These are phyloP conservation scores for Mythimna ferrago DNA, from an alignment of 2,888 invertebrate species.

Conservation along the genomic window DNA sequence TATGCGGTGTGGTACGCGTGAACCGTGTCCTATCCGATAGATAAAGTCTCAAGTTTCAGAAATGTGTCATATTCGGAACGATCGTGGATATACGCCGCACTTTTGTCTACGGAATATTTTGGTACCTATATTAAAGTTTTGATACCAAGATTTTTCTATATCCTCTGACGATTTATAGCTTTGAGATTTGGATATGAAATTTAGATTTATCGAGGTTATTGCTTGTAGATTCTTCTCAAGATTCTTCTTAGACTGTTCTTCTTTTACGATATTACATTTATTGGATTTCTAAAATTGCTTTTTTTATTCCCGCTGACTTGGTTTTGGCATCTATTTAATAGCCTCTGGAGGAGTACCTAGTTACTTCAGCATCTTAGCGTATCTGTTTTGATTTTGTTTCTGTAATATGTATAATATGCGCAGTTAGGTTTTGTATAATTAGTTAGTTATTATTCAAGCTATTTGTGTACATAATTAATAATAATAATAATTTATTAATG, in stretches of 20 bases:
- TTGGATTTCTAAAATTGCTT: not conserved
- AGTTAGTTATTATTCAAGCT: too few relatives aligned
- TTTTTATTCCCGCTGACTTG: not conserved
- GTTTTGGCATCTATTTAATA: not conserved
- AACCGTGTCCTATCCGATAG: constrained; percentile 25
- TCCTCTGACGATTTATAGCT: not conserved
- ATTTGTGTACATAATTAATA: too few relatives aligned
- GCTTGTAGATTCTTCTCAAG: not conserved
- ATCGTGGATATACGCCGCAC: constrained; percentile 14
- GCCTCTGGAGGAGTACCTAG: too few relatives aligned
- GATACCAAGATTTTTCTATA: not conserved
- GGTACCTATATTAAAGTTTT: not conserved
- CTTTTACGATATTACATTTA: not conserved
- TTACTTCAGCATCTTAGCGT: too few relatives aligned
- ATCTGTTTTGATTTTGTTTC: too few relatives aligned
- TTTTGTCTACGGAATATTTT: not conserved
- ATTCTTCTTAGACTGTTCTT: not conserved
- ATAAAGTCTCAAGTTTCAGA: constrained; percentile 29
- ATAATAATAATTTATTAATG: too few relatives aligned
- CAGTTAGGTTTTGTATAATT: too few relatives aligned
- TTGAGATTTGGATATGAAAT: not conserved
- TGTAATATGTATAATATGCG: too few relatives aligned
- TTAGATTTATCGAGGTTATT: not conserved
- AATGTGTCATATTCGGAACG: constrained; percentile 28
- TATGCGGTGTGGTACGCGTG: constrained; percentile 11